Evolutionary conservation across 1,140 invertebrate species (phyloP).

Genomic region (Trissolcus basalis): DNA sequence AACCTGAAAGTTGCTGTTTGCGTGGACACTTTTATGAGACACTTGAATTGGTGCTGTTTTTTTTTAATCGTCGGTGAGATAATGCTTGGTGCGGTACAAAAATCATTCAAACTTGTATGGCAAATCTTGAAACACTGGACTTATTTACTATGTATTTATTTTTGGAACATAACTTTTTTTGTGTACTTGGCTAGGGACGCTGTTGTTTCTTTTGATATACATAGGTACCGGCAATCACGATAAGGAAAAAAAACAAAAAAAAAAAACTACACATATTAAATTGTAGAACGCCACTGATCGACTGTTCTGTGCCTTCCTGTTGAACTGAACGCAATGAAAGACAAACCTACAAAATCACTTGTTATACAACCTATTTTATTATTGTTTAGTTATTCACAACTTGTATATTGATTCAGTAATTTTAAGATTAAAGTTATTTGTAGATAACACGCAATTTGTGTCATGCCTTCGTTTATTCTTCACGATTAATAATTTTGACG

Average conservation of each 20-base stretch:
- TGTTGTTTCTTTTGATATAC: too few relatives aligned
- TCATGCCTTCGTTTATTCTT: slow-evolving; percentile 38
- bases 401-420: slow-evolving; percentile 76
- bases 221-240: too few relatives aligned
- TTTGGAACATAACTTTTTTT: slow-evolving; percentile 3
- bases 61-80: background rate
- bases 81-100: background rate
- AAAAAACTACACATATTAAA: too few relatives aligned
- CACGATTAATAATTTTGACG: background rate
- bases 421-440: slow-evolving; percentile 76
- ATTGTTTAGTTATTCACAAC: slow-evolving; percentile 76
- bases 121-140: too few relatives aligned
- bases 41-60: slow-evolving; percentile 23
- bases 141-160: background rate
- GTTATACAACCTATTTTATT: slow-evolving; percentile 75
- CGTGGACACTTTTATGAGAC: background rate
- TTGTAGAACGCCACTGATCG: slow-evolving; percentile 39
- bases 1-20: slow-evolving; percentile 9
- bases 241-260: too few relatives aligned
- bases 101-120: background rate
- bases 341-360: slow-evolving; percentile 60
- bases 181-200: too few relatives aligned
- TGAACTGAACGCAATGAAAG: slow-evolving; percentile 34
- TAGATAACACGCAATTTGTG: slow-evolving; percentile 72
- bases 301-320: slow-evolving; percentile 70